Evolutionary conservation across 2,888 invertebrate species (phyloP), one percentile per base, ranked within the genome.

Genomic region (Tetheella fluctuosa): DNA sequence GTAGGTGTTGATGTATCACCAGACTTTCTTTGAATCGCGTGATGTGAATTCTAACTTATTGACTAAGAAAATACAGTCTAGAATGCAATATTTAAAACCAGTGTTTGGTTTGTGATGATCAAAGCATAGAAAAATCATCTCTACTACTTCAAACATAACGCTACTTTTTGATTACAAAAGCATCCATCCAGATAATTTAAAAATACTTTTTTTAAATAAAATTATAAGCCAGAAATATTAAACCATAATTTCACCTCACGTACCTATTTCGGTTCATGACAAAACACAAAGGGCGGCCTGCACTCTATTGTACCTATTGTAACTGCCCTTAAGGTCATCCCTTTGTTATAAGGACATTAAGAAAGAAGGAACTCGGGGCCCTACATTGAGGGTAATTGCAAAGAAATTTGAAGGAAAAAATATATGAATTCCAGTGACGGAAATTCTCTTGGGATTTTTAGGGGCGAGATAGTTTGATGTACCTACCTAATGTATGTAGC

Each of bases 291-390:
- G 58, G 61, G 58, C 34, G 55, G 48, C 20, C 66, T 79, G 71
- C 76, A 76, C 59, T 73, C 68, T 54, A 74, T 79, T 76, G 71
- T 72, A 57, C 58, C 67, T 58, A 73, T 70, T 76, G 73, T 72
- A 58, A 39, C 63, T 59, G 64, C 64, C 69, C 63, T 63, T 64
- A 69, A 71, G 73, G 66, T 74, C 74, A 72, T 65, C 66, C 71
- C 64, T 73, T 80, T 80, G 76, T 80, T 64, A 56, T 15, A 48
- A 48, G 48, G 34, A 54, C 34, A 53, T 53, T 52, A 39, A 37
- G 39, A 56, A 37, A 54, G 57, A 64, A 60, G 59, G 57, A 52
- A 57, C 23, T 17, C 48, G 48, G n/a, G 20, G 20, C 30, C 34
- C 34, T 34, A 20, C 55, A 23, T 37, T 20, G 28, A 34, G 17